A percentile compares a stretch with the other conserved stretches of the same genome.
These are phyloP conservation scores for Tryphoninae sp. DNA, from an alignment of 2,888 invertebrate genomes.

Conservation along the genomic window DNA sequence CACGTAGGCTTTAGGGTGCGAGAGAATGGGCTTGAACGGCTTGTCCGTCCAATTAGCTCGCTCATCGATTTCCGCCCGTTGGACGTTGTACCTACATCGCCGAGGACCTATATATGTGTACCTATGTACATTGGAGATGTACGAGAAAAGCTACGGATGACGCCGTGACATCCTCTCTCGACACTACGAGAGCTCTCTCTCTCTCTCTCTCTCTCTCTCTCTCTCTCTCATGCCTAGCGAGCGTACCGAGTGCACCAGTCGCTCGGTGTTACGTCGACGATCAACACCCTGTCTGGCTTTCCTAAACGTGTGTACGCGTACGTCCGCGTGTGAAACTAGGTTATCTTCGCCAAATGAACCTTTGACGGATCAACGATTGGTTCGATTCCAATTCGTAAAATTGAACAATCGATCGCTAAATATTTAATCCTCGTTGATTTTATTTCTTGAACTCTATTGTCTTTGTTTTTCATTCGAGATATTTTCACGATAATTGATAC, in stretches of 20 bases:
- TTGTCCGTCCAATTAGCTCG: slow-evolving; percentile 74
- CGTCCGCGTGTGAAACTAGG: not conserved
- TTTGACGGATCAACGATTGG: not conserved
- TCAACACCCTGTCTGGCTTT: slow-evolving; percentile 40
- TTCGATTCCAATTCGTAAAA: not conserved
- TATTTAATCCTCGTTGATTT: not conserved
- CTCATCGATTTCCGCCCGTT: slow-evolving; percentile 72
- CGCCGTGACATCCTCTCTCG: slow-evolving; percentile 5
- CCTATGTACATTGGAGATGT: not conserved
- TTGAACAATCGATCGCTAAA: not conserved
- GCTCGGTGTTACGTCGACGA: slow-evolving; percentile 40
- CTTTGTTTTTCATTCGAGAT: not conserved
- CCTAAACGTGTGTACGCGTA: not conserved
- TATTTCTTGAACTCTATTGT: not conserved
- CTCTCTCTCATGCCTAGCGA: not conserved
- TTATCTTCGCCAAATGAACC: slow-evolving; percentile 2
- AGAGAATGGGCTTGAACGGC: slow-evolving; percentile 69
- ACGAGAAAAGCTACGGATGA: slow-evolving; percentile 19
- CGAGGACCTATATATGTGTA: not conserved
- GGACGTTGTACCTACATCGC: slow-evolving; percentile 23
- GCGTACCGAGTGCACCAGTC: not conserved
- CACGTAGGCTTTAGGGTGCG: slow-evolving; percentile 39
- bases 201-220: slow-evolving; percentile 12
- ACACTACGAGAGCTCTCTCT: slow-evolving; percentile 6
- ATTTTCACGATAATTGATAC: too few relatives aligned